Percentiles rank a stretch among this genome's conserved stretches.
These are phyloP conservation scores for Cassiopea andromeda DNA, from an alignment of 30 jellyfish, hydroid and myxozoan species.

Conservation along the genomic window DNA sequence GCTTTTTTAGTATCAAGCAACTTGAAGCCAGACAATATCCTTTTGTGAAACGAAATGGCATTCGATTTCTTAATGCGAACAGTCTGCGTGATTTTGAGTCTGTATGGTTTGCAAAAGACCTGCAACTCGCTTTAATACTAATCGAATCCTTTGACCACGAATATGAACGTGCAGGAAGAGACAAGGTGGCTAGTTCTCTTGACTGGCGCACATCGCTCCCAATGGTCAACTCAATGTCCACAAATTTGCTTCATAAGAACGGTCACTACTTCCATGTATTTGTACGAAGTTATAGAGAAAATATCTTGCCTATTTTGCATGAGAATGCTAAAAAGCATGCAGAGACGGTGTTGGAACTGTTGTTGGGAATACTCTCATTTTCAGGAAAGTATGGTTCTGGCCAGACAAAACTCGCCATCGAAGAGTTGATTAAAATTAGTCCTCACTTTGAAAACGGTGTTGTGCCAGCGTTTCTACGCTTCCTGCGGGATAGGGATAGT, in stretches of 20 bases:
- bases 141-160: constrained; percentile 40
- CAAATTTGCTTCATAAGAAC: background rate
- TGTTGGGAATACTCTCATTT: background rate
- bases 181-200: constrained; percentile 34
- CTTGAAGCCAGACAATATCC: constrained; percentile 25
- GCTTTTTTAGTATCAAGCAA: constrained; percentile 40
- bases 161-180: constrained; percentile 23
- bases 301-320: constrained; percentile 39
- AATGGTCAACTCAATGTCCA: background rate
- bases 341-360: constrained; percentile 9
- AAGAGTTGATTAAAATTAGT: constrained; percentile 3
- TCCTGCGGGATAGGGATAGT: background rate
- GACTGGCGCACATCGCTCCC: constrained; percentile 39
- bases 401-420: constrained; percentile 7
- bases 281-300: constrained; percentile 26
- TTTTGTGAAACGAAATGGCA: constrained; percentile 17
- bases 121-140: constrained; percentile 13
- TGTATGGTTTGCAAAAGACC: constrained; percentile 42
- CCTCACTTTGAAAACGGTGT: constrained; percentile 37
- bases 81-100: constrained; percentile 55
- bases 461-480: constrained; percentile 2
- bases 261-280: constrained; percentile 5
- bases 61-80: constrained; percentile 15
- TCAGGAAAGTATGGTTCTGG: constrained; percentile 9
- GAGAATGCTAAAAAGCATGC: constrained; percentile 7